A percentile compares a stretch with the other conserved stretches of the same genome.
These are phyloP conservation scores for Phrynosoma blainvillii DNA, from an alignment of 2,113 vertebrate genomes.

Conservation along the genomic window DNA sequence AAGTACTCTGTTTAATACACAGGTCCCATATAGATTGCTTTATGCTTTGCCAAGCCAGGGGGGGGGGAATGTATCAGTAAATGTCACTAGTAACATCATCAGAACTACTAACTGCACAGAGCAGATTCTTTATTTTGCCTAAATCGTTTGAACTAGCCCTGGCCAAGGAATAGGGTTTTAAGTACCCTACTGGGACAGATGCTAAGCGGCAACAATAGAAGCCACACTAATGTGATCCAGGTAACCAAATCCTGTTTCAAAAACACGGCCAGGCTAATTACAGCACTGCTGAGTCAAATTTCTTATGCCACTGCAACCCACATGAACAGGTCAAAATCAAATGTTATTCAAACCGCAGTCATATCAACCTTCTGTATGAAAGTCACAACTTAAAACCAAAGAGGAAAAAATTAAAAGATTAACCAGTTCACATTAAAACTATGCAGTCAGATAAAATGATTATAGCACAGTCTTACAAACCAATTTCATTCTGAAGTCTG, in stretches of 20 bases:
- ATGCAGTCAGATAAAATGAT: slow-evolving; percentile 54
- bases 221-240: slow-evolving; percentile 84
- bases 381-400: slow-evolving; percentile 81
- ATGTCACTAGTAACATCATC: slow-evolving; percentile 77
- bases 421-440: slow-evolving; percentile 72
- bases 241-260: slow-evolving; percentile 86
- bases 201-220: slow-evolving; percentile 82
- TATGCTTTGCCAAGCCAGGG: slow-evolving; percentile 69
- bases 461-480: background rate
- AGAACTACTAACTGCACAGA: slow-evolving; percentile 79
- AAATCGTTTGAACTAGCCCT: slow-evolving; percentile 81
- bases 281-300: slow-evolving; percentile 84
- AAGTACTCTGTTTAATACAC: slow-evolving; percentile 63
- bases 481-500: slow-evolving; percentile 34
- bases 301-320: slow-evolving; percentile 80
- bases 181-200: slow-evolving; percentile 85
- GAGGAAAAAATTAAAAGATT: slow-evolving; percentile 77
- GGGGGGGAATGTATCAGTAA: slow-evolving; percentile 71
- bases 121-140: slow-evolving; percentile 80
- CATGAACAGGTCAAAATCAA: slow-evolving; percentile 85
- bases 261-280: slow-evolving; percentile 82
- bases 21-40: slow-evolving; percentile 58
- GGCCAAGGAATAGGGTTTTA: slow-evolving; percentile 81
- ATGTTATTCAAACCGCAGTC: slow-evolving; percentile 85
- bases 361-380: slow-evolving; percentile 80